A percentile compares a stretch with the other conserved stretches of the same genome.
These are phyloP conservation scores for Cololabis saira DNA, from an alignment of 2,113 vertebrate genomes.

Conservation along the genomic window DNA sequence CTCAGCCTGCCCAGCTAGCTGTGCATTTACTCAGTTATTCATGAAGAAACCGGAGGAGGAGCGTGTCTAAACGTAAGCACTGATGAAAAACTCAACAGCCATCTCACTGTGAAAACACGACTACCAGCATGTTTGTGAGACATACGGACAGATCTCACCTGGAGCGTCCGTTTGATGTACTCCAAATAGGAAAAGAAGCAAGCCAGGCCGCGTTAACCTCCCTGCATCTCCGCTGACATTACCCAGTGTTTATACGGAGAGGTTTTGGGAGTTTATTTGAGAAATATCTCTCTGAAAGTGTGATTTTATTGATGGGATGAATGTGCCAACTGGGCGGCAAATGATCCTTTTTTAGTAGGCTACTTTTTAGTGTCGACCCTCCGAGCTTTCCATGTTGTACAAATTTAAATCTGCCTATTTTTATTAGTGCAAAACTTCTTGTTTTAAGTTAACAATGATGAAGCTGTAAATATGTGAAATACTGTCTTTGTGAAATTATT, in stretches of 20 bases:
- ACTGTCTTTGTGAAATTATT: constrained; percentile 41
- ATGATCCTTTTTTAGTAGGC: constrained; percentile 47
- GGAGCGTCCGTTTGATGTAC: background rate
- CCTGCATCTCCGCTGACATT: constrained; percentile 4
- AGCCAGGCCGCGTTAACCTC: constrained; percentile 5
- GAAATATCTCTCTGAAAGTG: constrained; percentile 13
- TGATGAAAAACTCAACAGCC: constrained; percentile 45
- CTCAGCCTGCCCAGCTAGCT: constrained; percentile 23
- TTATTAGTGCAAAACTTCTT: constrained; percentile 46
- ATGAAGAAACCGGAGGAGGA: constrained; percentile 19
- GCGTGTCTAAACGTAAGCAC: constrained; percentile 25
- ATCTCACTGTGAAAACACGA: constrained; percentile 69
- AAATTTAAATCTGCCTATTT: constrained; percentile 38
- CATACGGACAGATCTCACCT: constrained; percentile 20
- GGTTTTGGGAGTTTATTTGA: background rate
- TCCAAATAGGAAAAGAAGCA: constrained; percentile 36
- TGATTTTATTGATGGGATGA: constrained; percentile 31
- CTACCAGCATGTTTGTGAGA: constrained; percentile 42
- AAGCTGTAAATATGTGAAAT: constrained; percentile 70
- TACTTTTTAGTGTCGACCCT: constrained; percentile 35
- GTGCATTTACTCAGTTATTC: constrained; percentile 15
- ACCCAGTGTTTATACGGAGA: constrained; percentile 6
- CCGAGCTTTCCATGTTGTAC: constrained; percentile 48
- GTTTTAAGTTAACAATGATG: constrained; percentile 36
- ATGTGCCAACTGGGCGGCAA: constrained; percentile 49